phyloP scores from a whole-genome alignment of 2,888 invertebrate genomes.

The Latrodectus elegans region DNA sequence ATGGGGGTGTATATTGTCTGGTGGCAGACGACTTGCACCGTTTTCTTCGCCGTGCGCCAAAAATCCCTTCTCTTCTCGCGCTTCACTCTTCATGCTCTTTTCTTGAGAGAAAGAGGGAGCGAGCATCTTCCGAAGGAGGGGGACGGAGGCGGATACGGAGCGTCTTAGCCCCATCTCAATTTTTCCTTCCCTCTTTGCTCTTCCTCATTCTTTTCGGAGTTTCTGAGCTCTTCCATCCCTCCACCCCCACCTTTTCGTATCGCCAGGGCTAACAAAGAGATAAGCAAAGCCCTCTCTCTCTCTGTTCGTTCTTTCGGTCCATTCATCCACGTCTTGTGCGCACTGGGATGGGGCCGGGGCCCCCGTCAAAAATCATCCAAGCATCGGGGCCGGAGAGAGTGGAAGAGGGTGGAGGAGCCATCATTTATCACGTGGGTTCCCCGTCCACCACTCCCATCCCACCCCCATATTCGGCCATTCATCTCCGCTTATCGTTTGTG shows the following conservation, averaged over 20 bases:
- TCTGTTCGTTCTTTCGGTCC: slow-evolving; percentile 17
- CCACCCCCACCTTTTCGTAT: slow-evolving; percentile 9
- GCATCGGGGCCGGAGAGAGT: slow-evolving; percentile 20
- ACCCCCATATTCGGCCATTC: slow-evolving; percentile 64
- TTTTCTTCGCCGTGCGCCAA: not conserved
- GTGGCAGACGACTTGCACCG: not conserved
- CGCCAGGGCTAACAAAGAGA: slow-evolving; percentile 54
- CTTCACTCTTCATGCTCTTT: too few relatives aligned
- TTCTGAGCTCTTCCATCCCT: not conserved
- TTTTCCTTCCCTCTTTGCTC: slow-evolving; percentile 13
- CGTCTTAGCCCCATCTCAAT: slow-evolving; percentile 25
- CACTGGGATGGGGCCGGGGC: slow-evolving; percentile 11
- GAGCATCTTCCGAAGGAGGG: not conserved
- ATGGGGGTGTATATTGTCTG: slow-evolving; percentile 17
- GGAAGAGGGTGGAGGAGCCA: slow-evolving; percentile 12
- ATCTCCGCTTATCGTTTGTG: slow-evolving; percentile 59
- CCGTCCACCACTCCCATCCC: not conserved
- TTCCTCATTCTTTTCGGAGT: slow-evolving; percentile 18
- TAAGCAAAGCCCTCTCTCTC: slow-evolving; percentile 51
- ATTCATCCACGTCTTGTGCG: slow-evolving; percentile 57
- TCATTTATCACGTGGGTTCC: slow-evolving; percentile 58
- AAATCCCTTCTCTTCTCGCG: not conserved
- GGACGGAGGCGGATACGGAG: slow-evolving; percentile 1
- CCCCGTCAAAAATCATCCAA: slow-evolving; percentile 66
- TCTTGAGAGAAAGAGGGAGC: not conserved